phyloP scores from a whole-genome alignment of 2,888 invertebrate genomes.

The Lepeophtheirus nordmannii region DNA sequence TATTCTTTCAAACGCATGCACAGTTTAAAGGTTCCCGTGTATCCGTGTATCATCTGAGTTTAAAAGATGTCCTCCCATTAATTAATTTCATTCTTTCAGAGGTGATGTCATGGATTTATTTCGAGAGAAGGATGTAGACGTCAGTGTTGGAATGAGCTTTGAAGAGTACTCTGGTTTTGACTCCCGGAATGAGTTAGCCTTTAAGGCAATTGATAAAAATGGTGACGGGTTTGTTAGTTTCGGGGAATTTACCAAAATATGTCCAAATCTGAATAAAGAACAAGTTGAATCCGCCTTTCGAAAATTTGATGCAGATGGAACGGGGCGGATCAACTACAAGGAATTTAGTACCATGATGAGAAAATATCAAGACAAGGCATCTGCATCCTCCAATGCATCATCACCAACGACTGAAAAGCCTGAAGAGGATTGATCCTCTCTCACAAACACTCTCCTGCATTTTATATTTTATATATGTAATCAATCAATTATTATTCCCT shows the following conservation, averaged over 20 bases:
- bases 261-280: constrained; percentile 10
- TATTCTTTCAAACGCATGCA: no score
- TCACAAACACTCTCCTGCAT: no score
- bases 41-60: no score
- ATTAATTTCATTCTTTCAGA: background rate
- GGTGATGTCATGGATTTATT: constrained; percentile 4
- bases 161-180: constrained; percentile 6
- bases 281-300: constrained; percentile 10
- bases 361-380: background rate
- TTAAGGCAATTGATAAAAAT: constrained; percentile 12
- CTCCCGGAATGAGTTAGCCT: constrained; percentile 2
- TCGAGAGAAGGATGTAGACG: constrained; percentile 6
- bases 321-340: constrained; percentile 13
- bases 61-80: no score
- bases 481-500: no score
- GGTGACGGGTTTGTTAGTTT: constrained; percentile 7
- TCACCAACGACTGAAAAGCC: no score
- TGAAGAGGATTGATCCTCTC: no score
- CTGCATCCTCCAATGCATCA: no score
- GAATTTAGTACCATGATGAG: constrained; percentile 9
- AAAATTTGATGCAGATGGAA: constrained; percentile 10
- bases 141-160: constrained; percentile 2
- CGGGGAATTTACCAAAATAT: constrained; percentile 9
- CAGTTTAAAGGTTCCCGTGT: no score
- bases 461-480: no score